Evolutionary conservation across 2,113 vertebrate species (phyloP).

Genomic region (Callithrix jacchus): DNA sequence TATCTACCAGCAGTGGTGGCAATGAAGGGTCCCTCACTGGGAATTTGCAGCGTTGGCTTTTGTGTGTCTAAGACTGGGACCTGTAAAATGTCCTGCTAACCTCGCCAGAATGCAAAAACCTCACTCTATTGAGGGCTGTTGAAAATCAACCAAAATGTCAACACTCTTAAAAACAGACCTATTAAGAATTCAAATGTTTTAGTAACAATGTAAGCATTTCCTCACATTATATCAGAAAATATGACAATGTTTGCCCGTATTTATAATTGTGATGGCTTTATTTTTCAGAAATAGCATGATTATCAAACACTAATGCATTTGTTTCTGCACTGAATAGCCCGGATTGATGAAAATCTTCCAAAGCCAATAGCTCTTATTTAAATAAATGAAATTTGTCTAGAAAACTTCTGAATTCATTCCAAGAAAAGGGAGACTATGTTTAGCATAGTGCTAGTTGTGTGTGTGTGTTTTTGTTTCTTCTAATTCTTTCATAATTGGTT

Average conservation of each 20-base stretch:
- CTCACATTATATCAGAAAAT: constrained; percentile 56
- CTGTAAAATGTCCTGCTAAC: constrained; percentile 63
- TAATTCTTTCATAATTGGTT: constrained; percentile 34
- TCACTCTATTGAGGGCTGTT: constrained; percentile 45
- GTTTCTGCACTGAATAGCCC: constrained; percentile 20
- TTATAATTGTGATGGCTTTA: constrained; percentile 55
- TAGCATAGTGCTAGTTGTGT: neutral
- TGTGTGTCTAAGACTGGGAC: neutral
- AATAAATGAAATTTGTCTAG: constrained; percentile 33
- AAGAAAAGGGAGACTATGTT: neutral
- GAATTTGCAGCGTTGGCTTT: constrained; percentile 37
- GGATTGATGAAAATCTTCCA: constrained; percentile 13
- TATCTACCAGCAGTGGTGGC: neutral
- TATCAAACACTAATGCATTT: neutral
- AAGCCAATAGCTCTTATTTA: constrained; percentile 30
- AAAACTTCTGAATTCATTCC: constrained; percentile 34
- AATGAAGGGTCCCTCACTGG: neutral
- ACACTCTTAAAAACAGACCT: constrained; percentile 51
- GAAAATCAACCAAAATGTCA: constrained; percentile 55
- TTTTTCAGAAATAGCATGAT: constrained; percentile 53
- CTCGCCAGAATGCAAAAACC: constrained; percentile 33
- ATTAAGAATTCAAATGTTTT: constrained; percentile 57
- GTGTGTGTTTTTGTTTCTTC: constrained; percentile 26
- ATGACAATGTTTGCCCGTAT: constrained; percentile 40
- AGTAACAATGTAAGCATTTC: constrained; percentile 37